Evolutionary conservation across 2,797 vertebrate species (phyloP).

Genomic region (Karalla daura): DNA sequence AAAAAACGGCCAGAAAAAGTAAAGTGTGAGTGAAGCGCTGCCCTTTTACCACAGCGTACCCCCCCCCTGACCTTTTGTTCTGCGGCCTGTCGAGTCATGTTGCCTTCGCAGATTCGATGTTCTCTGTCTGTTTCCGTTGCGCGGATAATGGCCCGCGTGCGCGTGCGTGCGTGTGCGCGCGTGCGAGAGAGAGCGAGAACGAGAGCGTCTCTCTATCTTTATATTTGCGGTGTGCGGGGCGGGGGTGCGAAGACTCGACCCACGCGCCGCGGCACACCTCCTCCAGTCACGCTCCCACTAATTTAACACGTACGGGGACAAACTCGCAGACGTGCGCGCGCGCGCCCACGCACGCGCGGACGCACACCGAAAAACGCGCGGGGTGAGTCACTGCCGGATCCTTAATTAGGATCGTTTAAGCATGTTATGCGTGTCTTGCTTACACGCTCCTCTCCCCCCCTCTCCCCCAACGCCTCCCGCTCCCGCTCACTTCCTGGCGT

Average conservation of each 20-base stretch:
- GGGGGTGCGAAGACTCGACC: constrained; percentile 41
- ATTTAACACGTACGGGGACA: constrained; percentile 61
- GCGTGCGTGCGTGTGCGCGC: background rate
- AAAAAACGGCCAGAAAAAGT: constrained; percentile 14
- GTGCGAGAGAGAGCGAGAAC: background rate
- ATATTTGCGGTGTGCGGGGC: background rate
- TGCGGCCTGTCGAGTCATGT: constrained; percentile 31
- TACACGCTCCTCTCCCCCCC: constrained; percentile 34
- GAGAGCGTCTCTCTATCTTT: background rate
- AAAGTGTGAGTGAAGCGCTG: constrained; percentile 6
- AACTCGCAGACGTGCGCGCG: constrained; percentile 37
- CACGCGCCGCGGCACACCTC: constrained; percentile 50
- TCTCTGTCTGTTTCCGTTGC: constrained; percentile 14
- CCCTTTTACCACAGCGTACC: constrained; percentile 14
- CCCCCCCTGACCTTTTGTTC: constrained; percentile 36
- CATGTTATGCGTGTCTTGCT: constrained; percentile 62
- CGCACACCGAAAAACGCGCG: background rate
- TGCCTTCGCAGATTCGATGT: constrained; percentile 12
- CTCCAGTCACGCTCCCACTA: constrained; percentile 52
- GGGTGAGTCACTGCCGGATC: constrained; percentile 62
- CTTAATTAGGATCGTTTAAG: constrained; percentile 73
- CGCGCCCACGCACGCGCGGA: constrained; percentile 7
- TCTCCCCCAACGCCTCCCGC: constrained; percentile 41
- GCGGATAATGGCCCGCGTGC: background rate
- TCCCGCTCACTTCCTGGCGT: constrained; percentile 42